Evolutionary conservation across 1,140 invertebrate species (phyloP), one percentile per base, ranked within the genome.

Genomic region (Paralvinella palmiformis): DNA sequence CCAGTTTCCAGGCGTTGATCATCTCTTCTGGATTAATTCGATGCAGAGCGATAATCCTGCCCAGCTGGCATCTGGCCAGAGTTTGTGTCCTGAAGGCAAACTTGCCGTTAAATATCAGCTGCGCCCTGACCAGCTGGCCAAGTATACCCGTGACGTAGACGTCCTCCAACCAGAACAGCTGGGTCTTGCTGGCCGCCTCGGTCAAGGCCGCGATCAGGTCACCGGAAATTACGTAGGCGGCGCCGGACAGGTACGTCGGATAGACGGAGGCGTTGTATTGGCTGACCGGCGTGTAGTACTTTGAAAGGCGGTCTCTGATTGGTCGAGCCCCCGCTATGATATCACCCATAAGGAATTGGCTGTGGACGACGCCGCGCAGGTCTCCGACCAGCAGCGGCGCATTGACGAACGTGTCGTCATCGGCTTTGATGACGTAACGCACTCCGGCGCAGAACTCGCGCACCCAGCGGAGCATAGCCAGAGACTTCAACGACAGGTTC

Each of bases 151-250:
- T 78, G 4, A 78, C 59, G 55, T 70, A 76, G 22, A 76, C 74
- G 48, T 78, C 76, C 61, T 78, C 76, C 17, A 78, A 71, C 62
- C 73, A 75, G 53, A 78, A 73, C 17, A 64, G 62, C 22, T 72
- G 71, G 17, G 69, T 72, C 17, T 20, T 57, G 15, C 59, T 33
- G 20, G 72, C 44, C 1, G 71, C 68, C 44, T 72, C 56, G 17
- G 70, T 61, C n/a, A 78, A 58, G 41, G 68, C 62, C 27, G 57
- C 57, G 59, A 64, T 66, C 10, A 63, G 63, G 7, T 67, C 45
- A n/a, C n/a, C 35, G 15, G 70, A 69, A 0, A 78, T 68, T 1
- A 73, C 58, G 57, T 77, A 75, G 3, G 65, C 70, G 17, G 70
- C 65, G 0, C 79, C 77, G 0, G 68, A 67, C 53, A 74, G 72